A percentile compares a stretch with the other conserved stretches of the same genome.
Conservation (phyloP, 2,888 invertebrate genomes). For the Girardia tigrina region DNA sequence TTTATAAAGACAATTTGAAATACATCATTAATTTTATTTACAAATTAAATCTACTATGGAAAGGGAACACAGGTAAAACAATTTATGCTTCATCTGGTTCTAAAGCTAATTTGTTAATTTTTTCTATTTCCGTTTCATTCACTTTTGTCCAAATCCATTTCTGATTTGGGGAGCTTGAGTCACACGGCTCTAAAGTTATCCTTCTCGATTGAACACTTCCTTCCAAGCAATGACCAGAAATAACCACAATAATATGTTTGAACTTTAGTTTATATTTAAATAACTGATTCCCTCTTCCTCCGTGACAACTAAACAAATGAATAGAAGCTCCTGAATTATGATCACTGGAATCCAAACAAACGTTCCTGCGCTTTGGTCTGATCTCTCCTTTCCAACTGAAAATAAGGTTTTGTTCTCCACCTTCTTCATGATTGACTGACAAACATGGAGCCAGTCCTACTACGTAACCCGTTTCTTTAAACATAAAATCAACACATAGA, state of each 20-base stretch:
- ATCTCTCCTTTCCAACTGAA: conserved; percentile 66
- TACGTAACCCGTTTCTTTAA: conserved; percentile 44
- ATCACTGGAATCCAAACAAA: conserved; percentile 67
- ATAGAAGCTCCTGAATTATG: conserved; percentile 58
- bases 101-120: too few species aligned
- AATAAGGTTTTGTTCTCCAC: conserved; percentile 41
- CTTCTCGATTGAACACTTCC: neutral
- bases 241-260: neutral
- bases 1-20: too few species aligned
- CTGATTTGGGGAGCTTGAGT: neutral
- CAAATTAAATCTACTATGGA: too few species aligned
- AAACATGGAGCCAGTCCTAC: conserved; percentile 49
- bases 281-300: conserved; percentile 76
- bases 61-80: too few species aligned
- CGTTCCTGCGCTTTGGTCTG: conserved; percentile 58
- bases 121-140: neutral
- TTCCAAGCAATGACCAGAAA: neutral
- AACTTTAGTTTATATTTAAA: conserved; percentile 56
- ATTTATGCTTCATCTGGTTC: too few species aligned
- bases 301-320: conserved; percentile 70
- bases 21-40: too few species aligned
- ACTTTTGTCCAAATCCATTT: conserved; percentile 2
- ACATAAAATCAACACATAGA: conserved; percentile 61
- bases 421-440: conserved; percentile 51
- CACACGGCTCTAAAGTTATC: neutral